Evolutionary conservation across 1,140 invertebrate genomes (phyloP).

Genomic region (Subanguina moxae): DNA sequence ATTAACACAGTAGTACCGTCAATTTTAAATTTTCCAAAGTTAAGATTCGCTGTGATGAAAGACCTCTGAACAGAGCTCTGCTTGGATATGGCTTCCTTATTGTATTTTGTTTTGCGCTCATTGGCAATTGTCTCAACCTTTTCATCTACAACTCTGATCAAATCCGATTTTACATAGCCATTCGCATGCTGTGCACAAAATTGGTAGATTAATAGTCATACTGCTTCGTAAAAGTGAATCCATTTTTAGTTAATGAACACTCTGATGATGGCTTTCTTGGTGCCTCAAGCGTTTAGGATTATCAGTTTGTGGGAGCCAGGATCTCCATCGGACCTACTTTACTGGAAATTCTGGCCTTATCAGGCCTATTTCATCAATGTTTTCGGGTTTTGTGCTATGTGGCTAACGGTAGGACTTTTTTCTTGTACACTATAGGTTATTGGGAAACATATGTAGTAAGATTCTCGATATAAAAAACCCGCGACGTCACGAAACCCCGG

Average conservation of each 20-base stretch:
- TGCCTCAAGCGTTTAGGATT: slow-evolving; percentile 49
- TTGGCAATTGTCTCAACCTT: slow-evolving; percentile 51
- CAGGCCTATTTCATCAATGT: slow-evolving; percentile 47
- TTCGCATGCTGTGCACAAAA: slow-evolving; percentile 54
- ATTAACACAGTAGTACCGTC: neutral
- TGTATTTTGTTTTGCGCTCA: slow-evolving; percentile 41
- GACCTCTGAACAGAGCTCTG: slow-evolving; percentile 21
- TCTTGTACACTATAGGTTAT: no score
- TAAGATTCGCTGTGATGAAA: slow-evolving; percentile 39
- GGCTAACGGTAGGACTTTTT: slow-evolving; percentile 44
- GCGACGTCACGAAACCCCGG: no score
- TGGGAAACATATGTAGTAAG: no score
- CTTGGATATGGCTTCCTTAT: slow-evolving; percentile 47
- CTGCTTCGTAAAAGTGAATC: slow-evolving; percentile 2
- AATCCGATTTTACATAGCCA: slow-evolving; percentile 52
- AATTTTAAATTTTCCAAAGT: neutral
- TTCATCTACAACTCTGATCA: slow-evolving; percentile 53
- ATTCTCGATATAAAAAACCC: no score
- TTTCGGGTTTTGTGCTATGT: slow-evolving; percentile 54
- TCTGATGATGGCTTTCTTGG: slow-evolving; percentile 44
- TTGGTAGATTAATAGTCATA: slow-evolving; percentile 26
- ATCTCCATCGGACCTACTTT: slow-evolving; percentile 30
- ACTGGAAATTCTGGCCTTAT: slow-evolving; percentile 50
- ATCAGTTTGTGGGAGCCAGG: slow-evolving; percentile 37
- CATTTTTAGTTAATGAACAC: slow-evolving; percentile 49